Evolutionary conservation across 2,888 invertebrate species (phyloP).

Genomic region (Agonopterix subpropinquella): DNA sequence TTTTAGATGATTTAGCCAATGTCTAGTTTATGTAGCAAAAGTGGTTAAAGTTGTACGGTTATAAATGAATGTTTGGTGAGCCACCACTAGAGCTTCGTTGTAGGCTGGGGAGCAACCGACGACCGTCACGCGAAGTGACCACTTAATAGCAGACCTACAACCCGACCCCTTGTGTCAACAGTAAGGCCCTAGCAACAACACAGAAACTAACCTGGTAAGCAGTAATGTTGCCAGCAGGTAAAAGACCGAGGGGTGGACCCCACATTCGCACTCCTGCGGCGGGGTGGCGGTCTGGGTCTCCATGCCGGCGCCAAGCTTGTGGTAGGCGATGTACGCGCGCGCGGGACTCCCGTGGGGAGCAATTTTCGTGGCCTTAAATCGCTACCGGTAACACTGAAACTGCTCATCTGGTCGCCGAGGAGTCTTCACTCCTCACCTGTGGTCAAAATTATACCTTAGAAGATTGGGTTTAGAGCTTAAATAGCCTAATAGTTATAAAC

Average conservation of each 20-base stretch:
- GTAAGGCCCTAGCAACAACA: too few relatives aligned
- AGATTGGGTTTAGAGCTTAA: too few relatives aligned
- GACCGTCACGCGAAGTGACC: too few relatives aligned
- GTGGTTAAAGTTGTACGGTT: too few relatives aligned
- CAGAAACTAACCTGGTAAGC: slow-evolving; percentile 52
- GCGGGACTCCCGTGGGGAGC: slow-evolving; percentile 69
- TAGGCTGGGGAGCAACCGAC: too few relatives aligned
- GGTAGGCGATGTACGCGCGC: slow-evolving; percentile 77
- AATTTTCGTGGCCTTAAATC: slow-evolving; percentile 63
- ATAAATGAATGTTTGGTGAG: too few relatives aligned
- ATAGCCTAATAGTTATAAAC: too few relatives aligned
- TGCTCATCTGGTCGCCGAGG: slow-evolving; percentile 66
- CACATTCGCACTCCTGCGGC: slow-evolving; percentile 76
- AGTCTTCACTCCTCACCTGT: slow-evolving; percentile 47
- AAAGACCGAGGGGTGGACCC: slow-evolving; percentile 79
- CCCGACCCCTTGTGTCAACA: too few relatives aligned
- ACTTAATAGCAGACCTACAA: too few relatives aligned
- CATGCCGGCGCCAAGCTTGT: slow-evolving; percentile 76
- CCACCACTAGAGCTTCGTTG: too few relatives aligned
- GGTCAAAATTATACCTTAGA: background rate
- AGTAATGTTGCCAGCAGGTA: slow-evolving; percentile 78
- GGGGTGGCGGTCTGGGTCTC: slow-evolving; percentile 71
- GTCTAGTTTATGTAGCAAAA: too few relatives aligned
- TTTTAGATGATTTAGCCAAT: too few relatives aligned
- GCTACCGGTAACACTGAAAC: slow-evolving; percentile 47